Evolutionary conservation across 2,797 vertebrate genomes (phyloP).

Genomic region (Pogoniulus pusillus): DNA sequence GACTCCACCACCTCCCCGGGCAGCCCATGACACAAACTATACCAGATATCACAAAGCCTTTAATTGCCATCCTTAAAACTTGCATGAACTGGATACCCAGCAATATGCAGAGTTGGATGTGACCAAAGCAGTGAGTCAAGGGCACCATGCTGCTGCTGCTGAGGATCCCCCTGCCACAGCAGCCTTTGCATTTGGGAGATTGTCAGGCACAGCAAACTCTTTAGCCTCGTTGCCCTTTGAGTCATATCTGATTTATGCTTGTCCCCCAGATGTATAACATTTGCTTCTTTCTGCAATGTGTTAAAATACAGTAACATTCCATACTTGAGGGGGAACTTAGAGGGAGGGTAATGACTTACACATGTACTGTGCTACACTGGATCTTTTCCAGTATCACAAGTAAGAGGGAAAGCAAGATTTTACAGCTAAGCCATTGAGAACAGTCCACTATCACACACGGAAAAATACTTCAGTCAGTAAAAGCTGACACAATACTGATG

Average conservation of each 20-base stretch:
- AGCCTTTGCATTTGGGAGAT: not conserved
- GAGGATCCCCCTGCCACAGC: not conserved
- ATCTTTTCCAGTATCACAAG: slow-evolving; percentile 55
- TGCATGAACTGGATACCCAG: not conserved
- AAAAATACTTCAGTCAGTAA: slow-evolving; percentile 44
- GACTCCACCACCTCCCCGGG: too few species aligned
- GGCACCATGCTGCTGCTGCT: not conserved
- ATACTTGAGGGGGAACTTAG: slow-evolving; percentile 31
- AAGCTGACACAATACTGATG: slow-evolving; percentile 31
- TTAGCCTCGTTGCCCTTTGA: not conserved
- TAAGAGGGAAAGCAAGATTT: slow-evolving; percentile 50
- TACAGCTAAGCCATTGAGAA: slow-evolving; percentile 49
- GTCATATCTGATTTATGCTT: slow-evolving; percentile 46
- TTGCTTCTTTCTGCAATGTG: slow-evolving; percentile 66
- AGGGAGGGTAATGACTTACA: slow-evolving; percentile 54
- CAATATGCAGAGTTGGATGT: fast-evolving
- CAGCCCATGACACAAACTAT: not conserved
- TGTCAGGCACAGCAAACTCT: not conserved
- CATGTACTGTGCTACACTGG: slow-evolving; percentile 39
- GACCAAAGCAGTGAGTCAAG: not conserved
- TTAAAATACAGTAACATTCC: slow-evolving; percentile 64
- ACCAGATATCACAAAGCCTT: not conserved
- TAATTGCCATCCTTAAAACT: not conserved
- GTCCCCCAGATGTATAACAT: slow-evolving; percentile 14
- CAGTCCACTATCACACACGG: slow-evolving; percentile 38